These are phyloP conservation scores for Todus mexicanus DNA, from an alignment of 2,797 vertebrate genomes.

Conservation along the genomic window DNA sequence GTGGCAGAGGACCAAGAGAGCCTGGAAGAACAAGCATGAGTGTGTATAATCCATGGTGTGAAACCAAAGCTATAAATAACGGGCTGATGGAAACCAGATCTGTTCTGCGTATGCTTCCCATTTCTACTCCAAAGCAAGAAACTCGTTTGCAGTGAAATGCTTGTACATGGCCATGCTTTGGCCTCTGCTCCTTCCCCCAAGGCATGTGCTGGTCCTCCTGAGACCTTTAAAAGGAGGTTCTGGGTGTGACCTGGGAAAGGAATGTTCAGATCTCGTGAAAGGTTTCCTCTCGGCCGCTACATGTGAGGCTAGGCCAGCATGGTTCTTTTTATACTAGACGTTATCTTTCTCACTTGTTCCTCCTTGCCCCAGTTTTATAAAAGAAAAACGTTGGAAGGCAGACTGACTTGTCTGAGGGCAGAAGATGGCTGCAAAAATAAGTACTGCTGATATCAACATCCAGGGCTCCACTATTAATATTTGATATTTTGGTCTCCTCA, in stretches of 20 bases:
- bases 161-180: neutral
- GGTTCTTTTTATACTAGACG: neutral
- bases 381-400: neutral
- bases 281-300: neutral
- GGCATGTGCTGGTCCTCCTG: neutral
- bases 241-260: neutral
- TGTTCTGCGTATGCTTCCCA: neutral
- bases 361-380: neutral
- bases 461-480: neutral
- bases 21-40: neutral
- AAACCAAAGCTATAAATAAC: conserved; percentile 24
- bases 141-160: neutral
- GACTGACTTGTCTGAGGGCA: neutral
- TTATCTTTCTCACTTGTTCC: neutral
- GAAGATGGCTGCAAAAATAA: neutral
- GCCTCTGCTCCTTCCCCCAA: neutral
- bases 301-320: neutral
- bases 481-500: neutral
- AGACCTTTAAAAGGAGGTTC: neutral
- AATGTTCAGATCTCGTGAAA: neutral
- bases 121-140: conserved; percentile 14
- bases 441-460: neutral
- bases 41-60: neutral
- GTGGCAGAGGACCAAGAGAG: neutral
- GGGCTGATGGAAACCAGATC: conserved; percentile 43